These are phyloP conservation scores for Cyanocitta stelleri DNA, from an alignment of 2,113 vertebrate species.

Conservation along the genomic window DNA sequence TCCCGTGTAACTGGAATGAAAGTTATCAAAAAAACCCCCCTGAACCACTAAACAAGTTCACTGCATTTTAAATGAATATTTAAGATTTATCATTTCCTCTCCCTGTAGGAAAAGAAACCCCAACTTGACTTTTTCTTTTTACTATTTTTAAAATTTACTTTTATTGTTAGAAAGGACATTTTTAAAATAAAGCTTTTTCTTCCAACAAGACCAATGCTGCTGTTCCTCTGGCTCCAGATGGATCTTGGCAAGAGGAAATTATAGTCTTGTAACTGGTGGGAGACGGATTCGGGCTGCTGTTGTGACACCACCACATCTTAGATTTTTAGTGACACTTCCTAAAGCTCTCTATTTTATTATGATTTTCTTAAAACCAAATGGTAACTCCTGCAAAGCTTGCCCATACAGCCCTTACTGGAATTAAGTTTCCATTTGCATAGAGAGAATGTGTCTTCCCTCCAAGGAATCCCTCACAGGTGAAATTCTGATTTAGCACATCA, in stretches of 20 bases:
- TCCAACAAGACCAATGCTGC: not conserved
- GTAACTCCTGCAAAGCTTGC: not conserved
- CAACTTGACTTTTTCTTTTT: not conserved
- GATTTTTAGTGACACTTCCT: not conserved
- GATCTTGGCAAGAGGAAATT: not conserved
- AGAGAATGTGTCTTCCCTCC: rapidly evolving
- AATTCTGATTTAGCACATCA: not conserved
- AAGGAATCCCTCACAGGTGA: not conserved
- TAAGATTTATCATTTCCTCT: not conserved
- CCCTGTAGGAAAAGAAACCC: not conserved
- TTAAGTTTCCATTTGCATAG: rapidly evolving
- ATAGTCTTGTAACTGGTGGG: not conserved
- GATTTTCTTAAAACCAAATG: not conserved
- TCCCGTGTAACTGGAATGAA: not conserved
- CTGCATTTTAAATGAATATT: conserved; percentile 41
- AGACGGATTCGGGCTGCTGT: not conserved
- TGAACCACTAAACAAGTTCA: not conserved
- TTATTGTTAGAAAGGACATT: conserved; percentile 38
- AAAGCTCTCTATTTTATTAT: not conserved
- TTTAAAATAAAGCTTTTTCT: conserved; percentile 51
- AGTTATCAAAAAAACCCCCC: not conserved
- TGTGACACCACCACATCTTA: not conserved
- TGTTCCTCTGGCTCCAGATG: not conserved
- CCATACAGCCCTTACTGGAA: not conserved
- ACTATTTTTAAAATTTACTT: conserved; percentile 20